Percentiles rank a stretch among this genome's conserved stretches.
phyloP scores from a whole-genome alignment of 2,113 vertebrate genomes.

The Marcusenius ussheri region DNA sequence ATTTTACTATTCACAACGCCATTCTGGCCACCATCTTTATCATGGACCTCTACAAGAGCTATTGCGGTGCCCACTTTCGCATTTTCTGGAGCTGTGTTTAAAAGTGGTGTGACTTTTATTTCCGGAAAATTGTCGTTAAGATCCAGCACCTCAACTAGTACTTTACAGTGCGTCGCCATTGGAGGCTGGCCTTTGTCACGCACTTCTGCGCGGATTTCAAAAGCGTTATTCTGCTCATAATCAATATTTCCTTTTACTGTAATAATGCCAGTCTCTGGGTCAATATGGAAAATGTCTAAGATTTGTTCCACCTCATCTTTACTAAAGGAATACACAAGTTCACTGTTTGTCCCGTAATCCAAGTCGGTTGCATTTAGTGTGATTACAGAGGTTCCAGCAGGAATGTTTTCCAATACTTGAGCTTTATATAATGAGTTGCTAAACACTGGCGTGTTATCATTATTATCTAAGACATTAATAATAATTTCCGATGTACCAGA shows the following conservation, averaged over 20 bases:
- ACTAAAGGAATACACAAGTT: constrained; percentile 49
- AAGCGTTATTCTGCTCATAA: constrained; percentile 62
- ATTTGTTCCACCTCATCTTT: constrained; percentile 34
- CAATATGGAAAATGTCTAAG: constrained; percentile 41
- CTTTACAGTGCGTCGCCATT: constrained; percentile 54
- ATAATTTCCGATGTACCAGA: constrained; percentile 53
- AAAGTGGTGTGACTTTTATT: constrained; percentile 57
- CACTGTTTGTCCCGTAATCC: constrained; percentile 61
- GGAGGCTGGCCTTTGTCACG: constrained; percentile 60
- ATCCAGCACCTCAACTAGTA: constrained; percentile 61
- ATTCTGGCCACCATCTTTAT: constrained; percentile 44
- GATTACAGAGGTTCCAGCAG: constrained; percentile 41
- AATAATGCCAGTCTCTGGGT: constrained; percentile 38
- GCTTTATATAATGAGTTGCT: constrained; percentile 49
- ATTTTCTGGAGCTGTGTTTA: constrained; percentile 56
- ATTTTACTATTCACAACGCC: constrained; percentile 40
- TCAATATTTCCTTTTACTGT: constrained; percentile 51
- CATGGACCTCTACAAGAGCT: constrained; percentile 50
- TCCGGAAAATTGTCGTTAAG: constrained; percentile 73
- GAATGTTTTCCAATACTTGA: constrained; percentile 53
- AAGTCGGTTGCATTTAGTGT: constrained; percentile 55
- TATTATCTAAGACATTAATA: constrained; percentile 60
- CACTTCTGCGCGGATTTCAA: constrained; percentile 67
- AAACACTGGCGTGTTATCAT: constrained; percentile 67
- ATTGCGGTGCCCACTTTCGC: constrained; percentile 56